A percentile compares a stretch with the other conserved stretches of the same genome.
Conservation (phyloP, 2,888 invertebrate species). For the Rhingia campestris region DNA sequence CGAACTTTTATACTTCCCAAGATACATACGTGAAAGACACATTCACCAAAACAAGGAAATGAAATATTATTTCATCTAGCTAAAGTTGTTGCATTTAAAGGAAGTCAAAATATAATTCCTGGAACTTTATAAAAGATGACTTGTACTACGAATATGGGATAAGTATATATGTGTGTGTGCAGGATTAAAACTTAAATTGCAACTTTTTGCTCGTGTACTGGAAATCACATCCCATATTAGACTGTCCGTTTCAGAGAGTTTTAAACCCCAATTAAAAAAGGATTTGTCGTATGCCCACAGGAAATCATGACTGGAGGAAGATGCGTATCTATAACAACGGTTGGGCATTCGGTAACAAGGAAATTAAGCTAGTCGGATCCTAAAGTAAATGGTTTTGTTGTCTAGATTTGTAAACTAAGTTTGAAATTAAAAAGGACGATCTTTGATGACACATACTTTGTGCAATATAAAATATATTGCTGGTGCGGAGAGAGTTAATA, state of each 20-base stretch:
- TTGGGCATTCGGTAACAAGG: constrained; percentile 14
- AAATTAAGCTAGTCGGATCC: constrained; percentile 18
- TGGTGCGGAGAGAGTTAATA: too few species aligned
- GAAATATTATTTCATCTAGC: constrained; percentile 42
- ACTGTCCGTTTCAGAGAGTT: constrained; percentile 65
- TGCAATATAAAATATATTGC: too few species aligned
- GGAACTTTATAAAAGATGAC: constrained; percentile 29
- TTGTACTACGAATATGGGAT: neutral
- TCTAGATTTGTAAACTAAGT: neutral
- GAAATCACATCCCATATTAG: constrained; percentile 69
- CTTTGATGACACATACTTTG: too few species aligned
- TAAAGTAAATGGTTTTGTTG: constrained; percentile 18
- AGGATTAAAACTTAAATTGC: constrained; percentile 71
- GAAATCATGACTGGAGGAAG: constrained; percentile 57
- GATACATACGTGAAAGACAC: constrained; percentile 21
- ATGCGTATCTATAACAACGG: constrained; percentile 42
- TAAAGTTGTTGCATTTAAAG: constrained; percentile 54
- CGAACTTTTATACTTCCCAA: constrained; percentile 34
- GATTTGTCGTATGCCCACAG: constrained; percentile 72
- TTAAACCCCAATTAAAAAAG: constrained; percentile 73
- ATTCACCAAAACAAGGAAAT: constrained; percentile 48
- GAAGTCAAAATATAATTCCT: constrained; percentile 54
- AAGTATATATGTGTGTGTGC: constrained; percentile 6
- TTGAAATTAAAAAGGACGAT: constrained; percentile 5
- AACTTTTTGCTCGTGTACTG: constrained; percentile 62